A percentile compares a stretch with the other conserved stretches of the same genome.
phyloP scores from a whole-genome alignment of 2,888 invertebrate genomes.

The Trilocha varians region DNA sequence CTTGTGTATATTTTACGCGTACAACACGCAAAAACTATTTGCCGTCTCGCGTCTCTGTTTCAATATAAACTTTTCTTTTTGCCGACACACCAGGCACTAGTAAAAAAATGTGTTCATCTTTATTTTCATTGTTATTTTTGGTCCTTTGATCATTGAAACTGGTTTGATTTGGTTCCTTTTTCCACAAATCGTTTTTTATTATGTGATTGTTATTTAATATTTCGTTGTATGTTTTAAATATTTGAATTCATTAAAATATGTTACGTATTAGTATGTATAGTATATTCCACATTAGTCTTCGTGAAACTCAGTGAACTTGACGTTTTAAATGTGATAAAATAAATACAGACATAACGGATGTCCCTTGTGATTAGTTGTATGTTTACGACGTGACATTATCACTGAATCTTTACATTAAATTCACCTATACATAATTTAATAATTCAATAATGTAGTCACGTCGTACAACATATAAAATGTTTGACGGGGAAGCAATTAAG shows the following conservation, averaged over 20 bases:
- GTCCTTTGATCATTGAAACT: too few relatives aligned
- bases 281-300: neutral
- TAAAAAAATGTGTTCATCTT: neutral
- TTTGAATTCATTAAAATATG: too few relatives aligned
- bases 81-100: neutral
- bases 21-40: neutral
- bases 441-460: neutral
- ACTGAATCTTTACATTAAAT: neutral
- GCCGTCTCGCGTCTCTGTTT: neutral
- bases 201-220: too few relatives aligned
- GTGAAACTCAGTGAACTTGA: neutral
- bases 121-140: neutral
- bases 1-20: neutral
- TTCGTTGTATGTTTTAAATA: too few relatives aligned
- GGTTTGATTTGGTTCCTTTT: too few relatives aligned
- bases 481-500: constrained; percentile 12
- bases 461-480: neutral
- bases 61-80: neutral
- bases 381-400: neutral
- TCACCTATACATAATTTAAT: neutral
- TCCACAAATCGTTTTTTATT: too few relatives aligned
- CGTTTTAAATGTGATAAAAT: neutral
- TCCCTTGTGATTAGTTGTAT: neutral
- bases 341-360: neutral
- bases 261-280: too few relatives aligned